Base-by-base conservation (phyloP, 2,113 vertebrate species). In the Vulpes lagopus region DNA sequence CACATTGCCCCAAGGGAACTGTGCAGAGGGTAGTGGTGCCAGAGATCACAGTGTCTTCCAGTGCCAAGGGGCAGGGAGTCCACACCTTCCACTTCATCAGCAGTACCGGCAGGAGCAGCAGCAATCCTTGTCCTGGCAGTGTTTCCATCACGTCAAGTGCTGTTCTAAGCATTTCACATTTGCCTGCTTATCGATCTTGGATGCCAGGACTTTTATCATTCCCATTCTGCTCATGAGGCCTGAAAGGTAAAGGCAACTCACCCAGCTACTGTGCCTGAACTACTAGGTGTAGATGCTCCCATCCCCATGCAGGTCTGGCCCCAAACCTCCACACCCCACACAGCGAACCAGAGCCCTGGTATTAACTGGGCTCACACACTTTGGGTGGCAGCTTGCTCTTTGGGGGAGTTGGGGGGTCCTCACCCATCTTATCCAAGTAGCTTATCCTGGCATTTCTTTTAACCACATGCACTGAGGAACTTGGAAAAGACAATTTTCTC, bases 121-220 rank as follows among this genome's bases (percentile, higher is more conserved):
- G 32, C 0, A 2, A 67, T 20, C 67, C 49, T 57, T 10, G 49
- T 1, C 30, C 25, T 2, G 51, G 35, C 30, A 53, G 32, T 1
- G 25, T 73, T 25, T 8, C 20, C 2, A 0, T 38, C 0, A 3
- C 1, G 8, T 2, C 19, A 22, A 32, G 69, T 1, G 38, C 55
- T 27, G 22, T 8, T n/a, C 67, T 59, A 64, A 60, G 71, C n/a
- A 8, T 22, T 19, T 14, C 57, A n/a, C n/a, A 0, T 15, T 27
- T 32, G n/a, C 20, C n/a, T 0, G 8, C 38, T 73, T 55, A 1
- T 11, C 6, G 9, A 19, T 15, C 27, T 30, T 15, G 38, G 69
- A 38, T 3, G 27, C 32, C 3, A 14, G 59, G 8, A 5, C 85
- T 4, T 1, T 17, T 30, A 5, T 5, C 43, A 2, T 25, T 20